Evolutionary conservation across 64 coral and sea anemone genomes (phyloP), one percentile per base, ranked within the genome.

Genomic region (Montipora efflorescens): DNA sequence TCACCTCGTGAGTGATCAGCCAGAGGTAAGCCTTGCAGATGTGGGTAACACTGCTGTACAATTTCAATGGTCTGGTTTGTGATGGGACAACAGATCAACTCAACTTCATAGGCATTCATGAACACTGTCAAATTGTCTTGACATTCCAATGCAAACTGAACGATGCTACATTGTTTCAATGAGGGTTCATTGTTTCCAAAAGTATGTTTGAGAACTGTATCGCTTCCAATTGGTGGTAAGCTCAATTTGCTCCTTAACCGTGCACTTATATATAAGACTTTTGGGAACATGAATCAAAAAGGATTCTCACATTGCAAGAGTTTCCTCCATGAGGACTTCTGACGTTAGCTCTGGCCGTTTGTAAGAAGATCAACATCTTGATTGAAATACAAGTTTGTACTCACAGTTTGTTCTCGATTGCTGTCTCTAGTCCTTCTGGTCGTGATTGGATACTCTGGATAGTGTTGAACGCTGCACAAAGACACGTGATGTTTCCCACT

Each of bases 101-200:
- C 81, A 43, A 92, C 74, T 86, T 92, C 91, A 77, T 92, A 92
- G 9, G 72, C 81, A 78, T 64, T 92, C 19, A 92, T 74, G 15
- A 77, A 92, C 25, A 92, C 81, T 58, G 9, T 92, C 81, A 86
- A 49, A 73, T 86, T 78, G 53, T 93, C 81, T 1, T 28, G 28
- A 28, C 28, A 28, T 28, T 28, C 28, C 28, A 28, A 28, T 28
- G 28, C 28, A 28, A 28, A 28, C 28, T 28, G 28, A 28, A 28
- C 28, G 28, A 28, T 28, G 84, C 87, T 70, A 87, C 82, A 87
- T 70, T 76, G 87, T 82, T 93, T 79, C 51, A 87, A 62, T 2
- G 74, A 77, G 1, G 91, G 25, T 13, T 93, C 81, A 64, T 87
- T 44, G 14, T 76, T 87, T 28, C 91, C 73, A 93, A 93, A 87